Base-by-base conservation (phyloP, 1,140 invertebrate genomes). In the Drosophila kohkoa region DNA sequence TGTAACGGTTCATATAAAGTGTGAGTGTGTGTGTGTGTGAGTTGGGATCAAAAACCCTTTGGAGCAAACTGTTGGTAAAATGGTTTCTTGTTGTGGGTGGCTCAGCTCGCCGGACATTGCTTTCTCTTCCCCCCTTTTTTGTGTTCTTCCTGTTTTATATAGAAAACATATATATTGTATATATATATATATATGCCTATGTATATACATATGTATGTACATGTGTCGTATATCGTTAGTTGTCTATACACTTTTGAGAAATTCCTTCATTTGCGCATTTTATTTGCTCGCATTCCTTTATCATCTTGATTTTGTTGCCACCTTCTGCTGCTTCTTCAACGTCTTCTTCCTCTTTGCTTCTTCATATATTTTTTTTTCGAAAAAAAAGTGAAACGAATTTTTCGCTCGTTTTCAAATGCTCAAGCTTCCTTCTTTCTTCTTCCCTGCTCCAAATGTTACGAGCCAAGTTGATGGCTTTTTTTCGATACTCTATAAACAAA, bases 41-140 rank as follows among this genome's bases (percentile, higher is more conserved):
- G 69, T 69, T 62, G 83, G 85, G 83, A 88, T 88, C 83, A 79
- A 88, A 88, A 87, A 87, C 83, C 83, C 83, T 87, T 88, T 88
- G 70, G 59, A 68, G 74, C 66, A 67, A 75, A 68, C 69, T 64
- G 48, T 67, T 49, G 32, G 63, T 54, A 20, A 60, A 76, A 59
- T 77, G 58, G 11, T 66, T 77, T 57, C 60, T 69, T 77, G n/a
- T 65, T 66, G 65, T 49, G 62, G 49, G 58, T 68, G 77, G 55
- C 49, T 49, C 48, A 66, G 57, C 45, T 59, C 48, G 67, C 83
- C 77, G 82, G 82, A 88, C 82, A 87, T 75, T 79, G 66, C 48
- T 68, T 79, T 79, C 67, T 76, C 73, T 64, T 38, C 43, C 13
- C 43, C 54, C 51, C 57, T 75, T 63, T 55, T 38, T 11, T 38